phyloP scores from a whole-genome alignment of 2,797 vertebrate species.

The Varecia variegata region DNA sequence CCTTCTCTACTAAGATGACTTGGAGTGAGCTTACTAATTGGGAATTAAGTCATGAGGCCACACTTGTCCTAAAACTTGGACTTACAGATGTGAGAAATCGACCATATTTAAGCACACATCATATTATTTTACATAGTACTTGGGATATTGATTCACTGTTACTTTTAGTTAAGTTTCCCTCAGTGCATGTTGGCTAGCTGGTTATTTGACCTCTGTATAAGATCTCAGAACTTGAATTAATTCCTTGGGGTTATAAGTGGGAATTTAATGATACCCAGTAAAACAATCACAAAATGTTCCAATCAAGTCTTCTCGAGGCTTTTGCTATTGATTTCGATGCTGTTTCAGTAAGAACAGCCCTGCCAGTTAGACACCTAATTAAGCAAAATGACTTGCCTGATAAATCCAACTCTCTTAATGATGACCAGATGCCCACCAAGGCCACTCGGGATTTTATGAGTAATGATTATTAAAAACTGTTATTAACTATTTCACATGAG shows the following conservation, averaged over 20 bases:
- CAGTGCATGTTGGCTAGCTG: neutral
- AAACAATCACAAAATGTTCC: conserved; percentile 10
- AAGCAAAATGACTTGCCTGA: conserved; percentile 88
- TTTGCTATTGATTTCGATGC: conserved; percentile 58
- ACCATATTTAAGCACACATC: neutral
- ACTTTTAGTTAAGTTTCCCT: neutral
- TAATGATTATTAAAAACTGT: conserved; percentile 77
- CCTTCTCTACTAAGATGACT: neutral
- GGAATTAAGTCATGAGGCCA: neutral
- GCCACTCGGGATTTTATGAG: conserved; percentile 79
- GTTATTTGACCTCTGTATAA: neutral
- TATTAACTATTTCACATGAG: conserved; percentile 66
- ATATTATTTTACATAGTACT: neutral
- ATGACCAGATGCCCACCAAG: conserved; percentile 87
- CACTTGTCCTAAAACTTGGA: neutral
- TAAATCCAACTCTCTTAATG: conserved; percentile 89
- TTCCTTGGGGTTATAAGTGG: neutral
- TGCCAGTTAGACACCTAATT: conserved; percentile 83
- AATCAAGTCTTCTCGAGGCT: conserved; percentile 63
- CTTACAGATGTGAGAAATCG: neutral
- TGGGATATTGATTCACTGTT: neutral
- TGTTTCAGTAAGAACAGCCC: conserved; percentile 64
- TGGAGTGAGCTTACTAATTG: neutral
- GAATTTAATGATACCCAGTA: conserved; percentile 32
- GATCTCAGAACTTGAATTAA: neutral